Base-by-base conservation (phyloP, 2,888 invertebrate genomes). In the Cryptops parisi region DNA sequence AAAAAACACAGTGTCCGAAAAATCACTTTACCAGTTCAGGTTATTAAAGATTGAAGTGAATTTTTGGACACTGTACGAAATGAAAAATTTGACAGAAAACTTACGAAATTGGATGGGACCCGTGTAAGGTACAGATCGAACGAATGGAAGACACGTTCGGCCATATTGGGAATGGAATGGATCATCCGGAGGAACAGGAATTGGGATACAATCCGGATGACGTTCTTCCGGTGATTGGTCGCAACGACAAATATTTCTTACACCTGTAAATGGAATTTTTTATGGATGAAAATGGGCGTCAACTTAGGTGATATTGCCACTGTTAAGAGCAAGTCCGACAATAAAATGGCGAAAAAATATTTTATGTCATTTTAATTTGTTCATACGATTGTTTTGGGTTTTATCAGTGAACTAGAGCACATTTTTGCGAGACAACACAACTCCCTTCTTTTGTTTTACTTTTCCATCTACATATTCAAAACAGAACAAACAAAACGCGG, bases 91-190 rank as follows among this genome's bases (percentile, higher is more conserved):
- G n/a, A n/a, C n/a, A n/a, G 45, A 15, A 23, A 2, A 64, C 73
- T 73, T 70, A 82, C 81, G 87, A 61, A 90, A 77, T 66, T 83
- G 78, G 71, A 88, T 89, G 60, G 80, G 80, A 1, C 80, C 73
- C 22, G 83, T 74, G 0, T 81, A 83, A 6, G 84, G 79, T 41
- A 82, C 73, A 2, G 87, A 87, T 48, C 89, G 72, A 0, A 83
- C 81, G 64, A 88, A 87, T 63, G 81, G 81, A 74, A 88, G 78
- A 62, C 89, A 89, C 17, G 75, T 75, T 51, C 79, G 70, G 44
- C 73, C 74, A 68, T 82, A 87, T 40, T 85, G 73, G 3, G 82
- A 77, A 73, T 86, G 91, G 76, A 91, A 90, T 67, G 87, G 70
- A 67, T 86, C 91, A 65, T 90, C 85, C 60, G 68, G 63, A 1